A percentile compares a stretch with the other conserved stretches of the same genome.
These are phyloP conservation scores for Callaeas wilsoni DNA, from an alignment of 2,113 vertebrate genomes.

Conservation along the genomic window DNA sequence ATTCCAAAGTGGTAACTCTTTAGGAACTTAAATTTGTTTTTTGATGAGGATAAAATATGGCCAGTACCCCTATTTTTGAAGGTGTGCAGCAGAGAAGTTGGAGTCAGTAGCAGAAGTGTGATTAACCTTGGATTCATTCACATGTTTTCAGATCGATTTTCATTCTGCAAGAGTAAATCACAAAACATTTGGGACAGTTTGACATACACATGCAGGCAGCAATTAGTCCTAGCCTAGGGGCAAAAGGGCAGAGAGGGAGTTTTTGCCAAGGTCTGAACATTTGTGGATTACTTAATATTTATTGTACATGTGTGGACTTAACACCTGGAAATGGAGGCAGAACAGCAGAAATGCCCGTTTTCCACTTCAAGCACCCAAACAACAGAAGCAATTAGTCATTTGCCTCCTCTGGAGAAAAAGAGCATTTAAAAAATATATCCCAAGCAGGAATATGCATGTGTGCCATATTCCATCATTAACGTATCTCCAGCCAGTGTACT, in stretches of 20 bases:
- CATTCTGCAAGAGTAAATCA: neutral
- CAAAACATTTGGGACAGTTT: conserved; percentile 6
- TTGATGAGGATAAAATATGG: neutral
- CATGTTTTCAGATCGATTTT: neutral
- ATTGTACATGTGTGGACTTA: neutral
- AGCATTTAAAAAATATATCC: neutral
- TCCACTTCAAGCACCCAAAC: neutral
- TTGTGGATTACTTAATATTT: neutral
- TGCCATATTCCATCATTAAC: neutral
- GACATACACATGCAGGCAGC: neutral
- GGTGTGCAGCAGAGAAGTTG: neutral
- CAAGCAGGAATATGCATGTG: neutral
- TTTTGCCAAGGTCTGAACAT: neutral
- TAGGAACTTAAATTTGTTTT: neutral
- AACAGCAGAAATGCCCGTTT: neutral
- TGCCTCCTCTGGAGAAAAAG: neutral
- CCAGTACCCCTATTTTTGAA: neutral
- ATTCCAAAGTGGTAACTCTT: neutral
- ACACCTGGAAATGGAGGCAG: neutral
- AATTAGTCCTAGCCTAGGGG: neutral
- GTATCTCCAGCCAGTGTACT: neutral
- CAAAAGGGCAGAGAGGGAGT: neutral
- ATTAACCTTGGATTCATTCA: conserved; percentile 23
- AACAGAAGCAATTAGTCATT: neutral
- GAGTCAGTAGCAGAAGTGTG: neutral